Evolutionary conservation across 2,797 vertebrate species (phyloP).

Genomic region (Chiloscyllium punctatum): DNA sequence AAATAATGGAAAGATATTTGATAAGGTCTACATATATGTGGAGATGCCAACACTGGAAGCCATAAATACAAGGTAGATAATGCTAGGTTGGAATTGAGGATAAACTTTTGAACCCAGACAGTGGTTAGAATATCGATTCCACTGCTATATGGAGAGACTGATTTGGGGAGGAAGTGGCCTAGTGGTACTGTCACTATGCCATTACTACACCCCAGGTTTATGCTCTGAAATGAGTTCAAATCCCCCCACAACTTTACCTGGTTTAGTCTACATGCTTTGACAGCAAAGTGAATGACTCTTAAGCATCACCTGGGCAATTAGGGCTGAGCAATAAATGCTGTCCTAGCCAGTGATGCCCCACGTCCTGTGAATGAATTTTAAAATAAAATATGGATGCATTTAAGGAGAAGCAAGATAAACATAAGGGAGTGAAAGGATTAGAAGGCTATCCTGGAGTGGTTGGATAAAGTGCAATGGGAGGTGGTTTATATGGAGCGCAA

Average conservation of each 20-base stretch:
- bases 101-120: not conserved
- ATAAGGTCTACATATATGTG: not conserved
- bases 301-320: too few species aligned
- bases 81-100: not conserved
- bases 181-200: too few species aligned
- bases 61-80: not conserved
- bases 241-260: too few species aligned
- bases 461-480: not conserved
- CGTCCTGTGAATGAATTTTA: too few species aligned
- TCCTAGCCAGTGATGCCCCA: too few species aligned
- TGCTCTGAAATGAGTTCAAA: too few species aligned
- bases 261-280: too few species aligned
- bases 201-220: too few species aligned
- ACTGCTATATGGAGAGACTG: not conserved
- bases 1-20: not conserved
- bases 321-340: too few species aligned
- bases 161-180: not conserved
- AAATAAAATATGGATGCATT: not conserved
- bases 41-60: not conserved
- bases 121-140: not conserved
- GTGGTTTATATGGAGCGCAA: not conserved
- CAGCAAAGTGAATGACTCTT: too few species aligned
- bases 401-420: not conserved
- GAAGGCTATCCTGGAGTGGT: not conserved
- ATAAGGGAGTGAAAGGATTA: not conserved